Base-by-base conservation (phyloP, 2,888 invertebrate genomes). In the Coelopa pilipes region DNA sequence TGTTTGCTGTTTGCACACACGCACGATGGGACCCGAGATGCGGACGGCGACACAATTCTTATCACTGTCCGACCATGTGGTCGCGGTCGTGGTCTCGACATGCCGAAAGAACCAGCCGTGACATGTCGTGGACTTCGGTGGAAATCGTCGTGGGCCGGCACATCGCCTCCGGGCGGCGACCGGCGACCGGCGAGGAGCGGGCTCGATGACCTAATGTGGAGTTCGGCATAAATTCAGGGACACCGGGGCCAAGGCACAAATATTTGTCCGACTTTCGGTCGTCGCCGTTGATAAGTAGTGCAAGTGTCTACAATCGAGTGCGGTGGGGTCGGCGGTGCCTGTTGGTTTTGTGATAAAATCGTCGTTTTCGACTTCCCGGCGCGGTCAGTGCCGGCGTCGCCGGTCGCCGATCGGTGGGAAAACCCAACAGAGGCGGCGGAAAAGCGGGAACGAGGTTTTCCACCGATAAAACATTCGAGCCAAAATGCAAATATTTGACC, bases 231-330 rank as follows among this genome's bases (percentile, higher is more conserved):
- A 59, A 59, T 59, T 59, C 57, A 59, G 57, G 24, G 24, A 3
- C 12, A 53, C 19, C 57, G 19, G 57, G 24, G 24, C 12, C 12
- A 53, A 3, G n/a, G 13, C 21, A 59, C 21, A 59, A 59, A 59
- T 59, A 59, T 59, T 59, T 59, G 57, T 59, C 21, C 49, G 59
- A 60, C 45, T 66, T 34, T 34, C 34, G 34, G 34, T 34, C 34
- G 34, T 34, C 34, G 62, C 34, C 47, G 24, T 66, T 59, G 19
- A 24, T 59, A 21, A 24, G 24, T 59, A 59, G 24, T 19, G 11
- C 57, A 59, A 24, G 57, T 24, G 5, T 19, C 12, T 59, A 17
- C 19, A 19, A 55, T 21, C 24, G 57, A 59, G 57, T 10, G 13
- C 24, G 17, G 19, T 59, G 34, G 34, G 57, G 55, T 55, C 55